Evolutionary conservation across 2,113 vertebrate genomes (phyloP), one percentile per base, ranked within the genome.

Genomic region (Crocuta crocuta): DNA sequence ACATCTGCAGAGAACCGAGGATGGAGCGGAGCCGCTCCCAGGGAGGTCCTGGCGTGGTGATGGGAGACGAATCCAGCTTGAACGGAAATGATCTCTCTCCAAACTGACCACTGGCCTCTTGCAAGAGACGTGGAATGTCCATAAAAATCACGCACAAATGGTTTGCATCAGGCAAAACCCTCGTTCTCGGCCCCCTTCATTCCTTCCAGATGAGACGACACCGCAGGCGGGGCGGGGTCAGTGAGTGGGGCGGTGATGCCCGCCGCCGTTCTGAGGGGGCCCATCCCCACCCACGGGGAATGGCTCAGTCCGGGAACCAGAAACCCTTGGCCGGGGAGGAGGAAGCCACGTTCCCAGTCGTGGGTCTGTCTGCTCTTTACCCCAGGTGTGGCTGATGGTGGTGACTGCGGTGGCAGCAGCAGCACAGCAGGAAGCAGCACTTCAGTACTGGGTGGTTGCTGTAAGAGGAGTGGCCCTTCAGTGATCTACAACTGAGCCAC

Each of bases 191-290:
- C 89, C 35, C 94, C 53, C 53, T 97, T 85, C 82, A 92, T 95
- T 97, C 92, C 83, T 97, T 94, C 97, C 94, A 92, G 92, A 97
- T 93, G 94, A 83, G 86, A 21, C 13, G 31, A 33, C 55, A 65
- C 35, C 2, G 39, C 79, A 82, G 81, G 58, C 68, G 0, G 45
- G 31, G 82, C 3, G 17, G 55, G 90, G 76, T 86, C 73, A 39
- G 53, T 53, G 82, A 78, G 79, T 31, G 23, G 85, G 81, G 84
- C 63, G 81, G 1, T 24, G 50, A 53, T 45, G 70, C 35, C 73
- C 15, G 39, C 61, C 8, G 79, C 81, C 53, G 70, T 78, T 93
- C 39, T 6, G 2, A 55, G 10, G 55, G 43, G 21, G 31, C 26
- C 53, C 48, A 31, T 31, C 35, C 66, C 70, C 2, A 43, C 10